A percentile compares a stretch with the other conserved stretches of the same genome.
phyloP scores from a whole-genome alignment of 2,797 vertebrate genomes.

The Podarcis lilfordi region DNA sequence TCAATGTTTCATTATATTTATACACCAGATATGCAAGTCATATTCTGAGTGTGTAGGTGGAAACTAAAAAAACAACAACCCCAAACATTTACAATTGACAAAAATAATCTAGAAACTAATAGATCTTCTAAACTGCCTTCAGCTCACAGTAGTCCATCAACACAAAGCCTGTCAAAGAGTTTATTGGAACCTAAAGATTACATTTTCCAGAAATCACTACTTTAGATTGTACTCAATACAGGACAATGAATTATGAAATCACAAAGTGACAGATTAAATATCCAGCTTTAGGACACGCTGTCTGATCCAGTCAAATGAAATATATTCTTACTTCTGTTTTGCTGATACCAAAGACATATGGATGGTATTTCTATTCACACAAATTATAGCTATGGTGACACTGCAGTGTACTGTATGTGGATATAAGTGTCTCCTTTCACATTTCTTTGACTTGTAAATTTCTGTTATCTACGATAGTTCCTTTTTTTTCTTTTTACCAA shows the following conservation, averaged over 20 bases:
- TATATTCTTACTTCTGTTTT: constrained; percentile 30
- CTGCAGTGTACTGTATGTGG: not conserved
- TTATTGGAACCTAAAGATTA: constrained; percentile 52
- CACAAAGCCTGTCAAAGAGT: constrained; percentile 9
- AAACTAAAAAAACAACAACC: constrained; percentile 49
- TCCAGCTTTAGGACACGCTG: constrained; percentile 1
- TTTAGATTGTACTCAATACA: constrained; percentile 9
- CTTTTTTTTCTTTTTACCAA: not conserved
- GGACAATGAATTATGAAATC: constrained; percentile 56
- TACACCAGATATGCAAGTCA: constrained; percentile 28
- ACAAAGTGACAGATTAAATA: constrained; percentile 43
- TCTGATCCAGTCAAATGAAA: constrained; percentile 25
- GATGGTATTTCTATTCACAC: constrained; percentile 28
- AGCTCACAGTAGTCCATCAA: not conserved
- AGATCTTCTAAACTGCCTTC: not conserved
- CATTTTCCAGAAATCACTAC: constrained; percentile 61
- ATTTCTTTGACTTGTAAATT: constrained; percentile 29
- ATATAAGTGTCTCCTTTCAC: constrained; percentile 1
- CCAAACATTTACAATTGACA: constrained; percentile 26
- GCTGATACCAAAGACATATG: constrained; percentile 24
- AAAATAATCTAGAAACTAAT: constrained; percentile 44
- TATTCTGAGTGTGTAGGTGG: not conserved
- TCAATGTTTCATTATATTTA: constrained; percentile 37
- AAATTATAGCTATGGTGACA: constrained; percentile 29
- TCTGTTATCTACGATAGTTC: not conserved